Conservation (phyloP, 2,797 vertebrate genomes). For the Mormyrops attenuatus region DNA sequence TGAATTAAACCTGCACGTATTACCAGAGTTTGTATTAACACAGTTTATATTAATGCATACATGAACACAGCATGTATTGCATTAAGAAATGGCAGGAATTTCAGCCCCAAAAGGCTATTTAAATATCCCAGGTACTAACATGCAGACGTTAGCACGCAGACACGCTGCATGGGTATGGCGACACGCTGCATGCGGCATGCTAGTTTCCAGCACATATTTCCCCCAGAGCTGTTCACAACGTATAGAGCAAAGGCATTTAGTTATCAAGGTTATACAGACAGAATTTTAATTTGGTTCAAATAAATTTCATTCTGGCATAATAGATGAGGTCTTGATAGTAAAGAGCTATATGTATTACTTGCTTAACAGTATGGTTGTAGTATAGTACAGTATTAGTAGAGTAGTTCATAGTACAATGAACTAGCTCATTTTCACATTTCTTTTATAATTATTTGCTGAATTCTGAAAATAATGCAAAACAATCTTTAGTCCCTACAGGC, state of each 20-base stretch:
- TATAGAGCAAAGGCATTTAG: not conserved
- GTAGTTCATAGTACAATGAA: not conserved
- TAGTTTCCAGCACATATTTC: not conserved
- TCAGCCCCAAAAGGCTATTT: not conserved
- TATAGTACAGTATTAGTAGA: not conserved
- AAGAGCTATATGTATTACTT: not conserved
- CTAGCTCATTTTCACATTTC: not conserved
- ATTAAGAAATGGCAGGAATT: not conserved
- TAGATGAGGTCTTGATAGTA: not conserved
- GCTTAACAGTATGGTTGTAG: not conserved
- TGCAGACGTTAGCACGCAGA: not conserved
- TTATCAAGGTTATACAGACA: not conserved
- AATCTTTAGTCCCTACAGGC: not conserved
- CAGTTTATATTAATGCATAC: slow-evolving; percentile 8
- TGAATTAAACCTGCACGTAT: not conserved
- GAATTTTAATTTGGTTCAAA: not conserved
- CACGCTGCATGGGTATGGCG: not conserved
- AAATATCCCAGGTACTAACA: slow-evolving; percentile 2
- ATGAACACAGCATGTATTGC: not conserved
- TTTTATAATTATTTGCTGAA: not conserved
- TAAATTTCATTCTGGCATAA: not conserved
- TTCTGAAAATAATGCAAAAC: not conserved
- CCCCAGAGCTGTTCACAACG: not conserved
- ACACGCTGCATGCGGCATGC: not conserved
- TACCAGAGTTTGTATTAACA: slow-evolving; percentile 29